Percentiles rank a stretch among this genome's conserved stretches.
These are phyloP conservation scores for Tichodroma muraria DNA, from an alignment of 2,113 vertebrate species.

Conservation along the genomic window DNA sequence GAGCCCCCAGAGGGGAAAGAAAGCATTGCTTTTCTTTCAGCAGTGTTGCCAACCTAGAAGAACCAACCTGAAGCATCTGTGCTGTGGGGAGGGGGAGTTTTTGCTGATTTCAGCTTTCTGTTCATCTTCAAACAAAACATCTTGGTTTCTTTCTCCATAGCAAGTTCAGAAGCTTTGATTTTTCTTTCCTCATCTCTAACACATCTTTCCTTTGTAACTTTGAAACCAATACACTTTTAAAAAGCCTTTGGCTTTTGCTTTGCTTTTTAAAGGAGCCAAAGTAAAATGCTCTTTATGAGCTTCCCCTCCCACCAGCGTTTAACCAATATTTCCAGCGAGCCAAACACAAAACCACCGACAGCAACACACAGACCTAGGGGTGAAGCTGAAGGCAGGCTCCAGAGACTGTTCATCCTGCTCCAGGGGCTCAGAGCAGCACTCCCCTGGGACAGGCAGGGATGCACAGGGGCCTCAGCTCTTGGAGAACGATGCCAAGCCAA, in stretches of 20 bases:
- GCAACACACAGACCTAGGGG: background rate
- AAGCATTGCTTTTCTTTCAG: conserved; percentile 8
- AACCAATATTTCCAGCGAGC: background rate
- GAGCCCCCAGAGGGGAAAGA: background rate
- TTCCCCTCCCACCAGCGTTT: background rate
- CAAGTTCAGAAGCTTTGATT: conserved; percentile 24
- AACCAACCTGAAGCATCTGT: background rate
- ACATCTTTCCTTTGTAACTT: background rate
- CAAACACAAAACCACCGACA: background rate
- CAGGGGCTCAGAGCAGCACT: background rate
- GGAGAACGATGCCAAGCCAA: background rate
- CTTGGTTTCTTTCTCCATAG: background rate
- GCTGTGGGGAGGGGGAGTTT: background rate
- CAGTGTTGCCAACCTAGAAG: background rate
- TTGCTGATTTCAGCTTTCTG: conserved; percentile 6
- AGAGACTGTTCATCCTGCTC: background rate
- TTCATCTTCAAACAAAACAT: conserved; percentile 29
- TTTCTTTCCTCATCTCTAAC: background rate
- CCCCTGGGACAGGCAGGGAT: background rate
- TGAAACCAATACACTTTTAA: background rate
- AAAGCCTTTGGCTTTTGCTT: conserved; percentile 13
- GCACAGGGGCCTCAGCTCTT: background rate
- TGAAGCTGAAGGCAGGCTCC: background rate
- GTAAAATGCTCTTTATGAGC: background rate
- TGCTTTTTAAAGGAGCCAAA: background rate